Conservation (phyloP, 2,797 vertebrate species). For the Parauchenoglanis punctatus region DNA sequence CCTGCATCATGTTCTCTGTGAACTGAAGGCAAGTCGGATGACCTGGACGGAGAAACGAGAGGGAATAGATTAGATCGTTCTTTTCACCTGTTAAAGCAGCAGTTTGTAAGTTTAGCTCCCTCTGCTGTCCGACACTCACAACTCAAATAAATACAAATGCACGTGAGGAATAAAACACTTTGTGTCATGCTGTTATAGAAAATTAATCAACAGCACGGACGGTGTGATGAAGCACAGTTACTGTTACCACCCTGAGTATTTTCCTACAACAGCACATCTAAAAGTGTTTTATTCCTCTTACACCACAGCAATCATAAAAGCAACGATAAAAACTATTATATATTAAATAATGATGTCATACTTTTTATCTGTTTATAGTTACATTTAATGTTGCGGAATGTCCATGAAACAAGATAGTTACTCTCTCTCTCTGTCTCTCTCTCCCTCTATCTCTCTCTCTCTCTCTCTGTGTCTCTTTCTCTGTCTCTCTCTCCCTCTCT, state of each 20-base stretch:
- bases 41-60: constrained; percentile 71
- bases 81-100: background rate
- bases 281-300: background rate
- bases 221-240: background rate
- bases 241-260: background rate
- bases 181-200: background rate
- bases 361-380: background rate
- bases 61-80: background rate
- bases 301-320: background rate
- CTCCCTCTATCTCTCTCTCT: too few relatives aligned
- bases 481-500: too few relatives aligned
- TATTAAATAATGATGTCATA: background rate
- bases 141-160: background rate
- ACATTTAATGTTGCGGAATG: background rate
- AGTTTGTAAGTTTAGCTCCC: background rate
- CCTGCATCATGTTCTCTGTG: constrained; percentile 97
- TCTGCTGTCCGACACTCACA: background rate
- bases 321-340: background rate
- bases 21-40: constrained; percentile 98
- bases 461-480: too few relatives aligned
- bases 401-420: background rate
- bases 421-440: too few relatives aligned
- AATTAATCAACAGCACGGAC: background rate
- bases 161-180: background rate
- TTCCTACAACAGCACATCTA: background rate